Percentiles rank a stretch among this genome's conserved stretches.
phyloP scores from a whole-genome alignment of 1,140 invertebrate genomes.

The Lordiphosa collinella region DNA sequence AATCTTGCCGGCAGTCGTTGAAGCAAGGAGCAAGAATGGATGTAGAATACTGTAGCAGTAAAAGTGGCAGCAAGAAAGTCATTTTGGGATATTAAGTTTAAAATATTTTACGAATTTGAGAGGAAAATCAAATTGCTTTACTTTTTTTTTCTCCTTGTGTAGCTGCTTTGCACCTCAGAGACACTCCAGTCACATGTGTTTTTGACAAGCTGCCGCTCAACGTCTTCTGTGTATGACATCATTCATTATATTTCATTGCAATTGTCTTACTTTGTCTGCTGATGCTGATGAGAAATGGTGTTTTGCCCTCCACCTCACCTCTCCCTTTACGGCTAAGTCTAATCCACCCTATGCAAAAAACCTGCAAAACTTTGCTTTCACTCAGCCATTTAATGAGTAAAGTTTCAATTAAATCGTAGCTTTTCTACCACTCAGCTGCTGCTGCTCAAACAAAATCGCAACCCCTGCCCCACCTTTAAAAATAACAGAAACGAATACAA shows the following conservation, averaged over 20 bases:
- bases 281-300: conserved; percentile 47
- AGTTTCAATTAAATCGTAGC: conserved; percentile 73
- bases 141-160: neutral
- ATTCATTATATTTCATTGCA: conserved; percentile 73
- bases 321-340: neutral
- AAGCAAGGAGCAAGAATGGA: no score
- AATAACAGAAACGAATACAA: conserved; percentile 17
- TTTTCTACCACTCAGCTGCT: conserved; percentile 43
- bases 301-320: neutral
- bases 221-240: conserved; percentile 52
- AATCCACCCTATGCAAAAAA: neutral
- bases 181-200: conserved; percentile 58
- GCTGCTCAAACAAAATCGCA: conserved; percentile 47
- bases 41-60: no score
- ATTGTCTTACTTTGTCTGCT: conserved; percentile 53
- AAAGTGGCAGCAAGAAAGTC: no score
- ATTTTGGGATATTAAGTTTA: no score
- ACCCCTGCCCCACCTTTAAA: neutral
- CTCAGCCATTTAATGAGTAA: conserved; percentile 68
- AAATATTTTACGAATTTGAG: no score
- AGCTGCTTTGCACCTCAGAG: conserved; percentile 7
- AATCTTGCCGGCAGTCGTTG: no score
- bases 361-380: conserved; percentile 30
- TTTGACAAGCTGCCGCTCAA: conserved; percentile 64
- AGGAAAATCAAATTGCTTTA: no score